Base-by-base conservation (phyloP, 2,888 invertebrate genomes). In the Oscheius sp. region DNA sequence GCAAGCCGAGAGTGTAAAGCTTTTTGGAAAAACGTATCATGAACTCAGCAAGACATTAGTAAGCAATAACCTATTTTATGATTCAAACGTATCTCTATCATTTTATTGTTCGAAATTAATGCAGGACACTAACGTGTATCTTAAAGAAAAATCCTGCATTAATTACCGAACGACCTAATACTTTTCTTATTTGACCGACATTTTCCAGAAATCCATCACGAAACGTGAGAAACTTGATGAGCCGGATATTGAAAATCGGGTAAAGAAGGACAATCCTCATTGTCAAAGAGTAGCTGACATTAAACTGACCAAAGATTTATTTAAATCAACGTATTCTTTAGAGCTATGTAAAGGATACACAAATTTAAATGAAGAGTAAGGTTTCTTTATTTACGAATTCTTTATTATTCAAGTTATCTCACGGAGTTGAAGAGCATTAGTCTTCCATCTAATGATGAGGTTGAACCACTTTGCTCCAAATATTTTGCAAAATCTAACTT, bases 211-310 rank as follows among this genome's bases (percentile, higher is more conserved):
- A 28, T 49, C 49, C 2, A 69, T 69, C 17, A 33, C 44, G 1
- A 41, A 59, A 57, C 41, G 72, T 51, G 70, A 72, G 54, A 64
- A 61, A n/a, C 24, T 56, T 14, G 78, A 79, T 50, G 75, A 79
- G 65, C 78, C 78, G 26, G 67, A 72, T 49, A 73, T 79, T 36
- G 78, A 79, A 38, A 71, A 71, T n/a, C 66, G 69, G n/a, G 70
- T 77, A 9, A 63, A 70, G 62, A 62, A 66, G 26, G 69, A 72
- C 8, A 74, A 77, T 41, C 66, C 67, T 20, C 66, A 72, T 32
- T 78, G 78, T 68, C 44, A 30, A 38, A 36, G 47, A 20, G 33
- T 26, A 22, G 56, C 66, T 9, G 49, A 32, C 8, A 33, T 33
- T 1, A 64, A 57, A 44, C 62, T 74, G 36, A 68, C 59, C 17